Evolutionary conservation across 1,140 invertebrate species (phyloP).

Genomic region (Asbolus verrucosus): DNA sequence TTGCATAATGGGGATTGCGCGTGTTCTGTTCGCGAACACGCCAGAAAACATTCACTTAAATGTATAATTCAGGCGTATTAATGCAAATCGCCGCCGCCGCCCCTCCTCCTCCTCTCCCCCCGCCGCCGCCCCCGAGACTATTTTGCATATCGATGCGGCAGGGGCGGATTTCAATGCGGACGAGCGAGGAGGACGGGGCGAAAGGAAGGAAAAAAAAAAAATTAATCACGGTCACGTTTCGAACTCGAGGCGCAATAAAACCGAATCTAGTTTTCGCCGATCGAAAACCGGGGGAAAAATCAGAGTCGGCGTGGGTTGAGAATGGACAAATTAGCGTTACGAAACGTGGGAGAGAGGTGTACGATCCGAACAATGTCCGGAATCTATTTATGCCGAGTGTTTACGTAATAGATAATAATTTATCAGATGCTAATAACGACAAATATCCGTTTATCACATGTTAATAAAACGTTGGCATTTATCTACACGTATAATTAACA

Average conservation of each 20-base stretch:
- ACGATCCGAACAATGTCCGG: conserved; percentile 29
- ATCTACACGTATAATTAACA: conserved; percentile 38
- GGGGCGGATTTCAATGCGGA: conserved; percentile 23
- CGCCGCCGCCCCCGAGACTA: conserved; percentile 27
- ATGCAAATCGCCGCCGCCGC: conserved; percentile 31
- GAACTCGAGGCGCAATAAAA: conserved; percentile 18
- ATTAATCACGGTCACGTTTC: conserved; percentile 27
- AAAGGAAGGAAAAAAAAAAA: conserved; percentile 11
- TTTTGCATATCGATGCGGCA: conserved; percentile 37
- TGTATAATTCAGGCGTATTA: conserved; percentile 39
- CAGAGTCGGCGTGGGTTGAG: conserved; percentile 1
- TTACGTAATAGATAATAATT: conserved; percentile 37
- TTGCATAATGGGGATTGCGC: conserved; percentile 37
- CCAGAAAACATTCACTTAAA: conserved; percentile 39
- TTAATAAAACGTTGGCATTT: conserved; percentile 34
- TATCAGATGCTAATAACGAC: conserved; percentile 39
- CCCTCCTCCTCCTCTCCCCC: too few relatives aligned
- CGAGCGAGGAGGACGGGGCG: conserved; percentile 3
- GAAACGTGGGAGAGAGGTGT: conserved; percentile 33
- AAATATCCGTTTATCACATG: conserved; percentile 39
- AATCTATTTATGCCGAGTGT: conserved; percentile 38
- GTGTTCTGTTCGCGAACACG: conserved; percentile 35
- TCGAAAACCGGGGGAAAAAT: conserved; percentile 2
- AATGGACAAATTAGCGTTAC: conserved; percentile 30
- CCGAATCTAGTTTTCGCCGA: background rate